These are phyloP conservation scores for Campopleginae sp. DNA, from an alignment of 2,888 invertebrate species.

Conservation along the genomic window DNA sequence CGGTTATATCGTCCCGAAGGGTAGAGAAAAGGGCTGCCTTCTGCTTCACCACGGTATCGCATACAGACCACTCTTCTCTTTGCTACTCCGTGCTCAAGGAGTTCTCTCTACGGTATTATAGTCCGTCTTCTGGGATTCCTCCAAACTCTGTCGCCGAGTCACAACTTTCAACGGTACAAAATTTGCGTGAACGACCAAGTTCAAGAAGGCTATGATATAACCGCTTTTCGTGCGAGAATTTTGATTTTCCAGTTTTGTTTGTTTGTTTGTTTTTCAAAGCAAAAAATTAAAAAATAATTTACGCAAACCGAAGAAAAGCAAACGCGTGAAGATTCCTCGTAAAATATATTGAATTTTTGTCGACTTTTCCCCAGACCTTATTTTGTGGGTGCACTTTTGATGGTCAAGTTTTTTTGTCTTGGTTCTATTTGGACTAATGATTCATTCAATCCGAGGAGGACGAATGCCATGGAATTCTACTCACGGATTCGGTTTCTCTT, in stretches of 20 bases:
- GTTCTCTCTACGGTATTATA: constrained; percentile 47
- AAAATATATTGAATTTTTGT: constrained; percentile 38
- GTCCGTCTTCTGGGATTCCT: constrained; percentile 61
- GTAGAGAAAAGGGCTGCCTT: constrained; percentile 47
- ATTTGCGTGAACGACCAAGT: constrained; percentile 44
- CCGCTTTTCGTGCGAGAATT: constrained; percentile 47
- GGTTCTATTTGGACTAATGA: constrained; percentile 23
- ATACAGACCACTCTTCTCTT: constrained; percentile 2
- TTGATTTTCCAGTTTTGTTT: background rate
- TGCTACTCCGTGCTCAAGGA: constrained; percentile 26
- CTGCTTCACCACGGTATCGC: constrained; percentile 58
- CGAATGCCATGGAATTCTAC: background rate
- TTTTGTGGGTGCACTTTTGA: background rate
- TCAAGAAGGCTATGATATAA: constrained; percentile 52
- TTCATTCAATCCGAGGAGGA: constrained; percentile 1
- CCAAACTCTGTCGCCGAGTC: constrained; percentile 64
- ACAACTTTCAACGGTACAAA: constrained; percentile 60
- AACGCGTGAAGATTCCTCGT: constrained; percentile 20
- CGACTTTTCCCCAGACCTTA: constrained; percentile 28
- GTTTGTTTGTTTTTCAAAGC: constrained; percentile 13
- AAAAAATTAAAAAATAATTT: constrained; percentile 55
- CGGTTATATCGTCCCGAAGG: constrained; percentile 43
- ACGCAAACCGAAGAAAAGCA: constrained; percentile 1
- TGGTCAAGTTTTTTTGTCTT: background rate
- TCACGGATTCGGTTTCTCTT: background rate